phyloP scores from a whole-genome alignment of 2,888 invertebrate genomes.

The Eilema depressum region DNA sequence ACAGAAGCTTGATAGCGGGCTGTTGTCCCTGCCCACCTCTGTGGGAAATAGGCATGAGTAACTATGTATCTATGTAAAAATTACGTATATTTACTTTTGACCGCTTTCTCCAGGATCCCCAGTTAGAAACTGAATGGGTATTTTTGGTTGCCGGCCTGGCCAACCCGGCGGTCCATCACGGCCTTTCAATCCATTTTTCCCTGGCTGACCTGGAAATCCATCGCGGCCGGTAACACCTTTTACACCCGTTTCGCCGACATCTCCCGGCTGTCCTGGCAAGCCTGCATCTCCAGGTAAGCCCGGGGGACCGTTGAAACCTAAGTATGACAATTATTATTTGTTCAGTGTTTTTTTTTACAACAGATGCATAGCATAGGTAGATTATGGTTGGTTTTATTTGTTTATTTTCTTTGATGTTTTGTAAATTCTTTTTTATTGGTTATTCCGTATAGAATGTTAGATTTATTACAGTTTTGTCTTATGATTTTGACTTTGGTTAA shows the following conservation, averaged over 20 bases:
- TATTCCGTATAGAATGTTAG: too few species aligned
- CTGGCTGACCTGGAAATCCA: constrained; percentile 82
- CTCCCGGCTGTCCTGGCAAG: constrained; percentile 64
- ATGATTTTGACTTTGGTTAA: too few species aligned
- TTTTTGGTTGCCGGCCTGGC: constrained; percentile 80
- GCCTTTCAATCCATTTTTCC: constrained; percentile 82
- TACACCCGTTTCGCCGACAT: constrained; percentile 68
- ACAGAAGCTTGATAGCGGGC: too few species aligned
- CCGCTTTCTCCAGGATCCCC: constrained; percentile 85
- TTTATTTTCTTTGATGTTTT: too few species aligned
- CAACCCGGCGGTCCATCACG: constrained; percentile 83
- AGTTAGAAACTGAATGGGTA: constrained; percentile 66
- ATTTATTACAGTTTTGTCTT: too few species aligned
- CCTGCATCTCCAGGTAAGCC: constrained; percentile 78
- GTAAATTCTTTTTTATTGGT: too few species aligned
- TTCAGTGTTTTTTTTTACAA: neutral
- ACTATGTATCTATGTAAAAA: neutral
- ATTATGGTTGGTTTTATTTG: too few species aligned
- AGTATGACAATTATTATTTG: neutral
- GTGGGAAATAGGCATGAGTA: too few species aligned
- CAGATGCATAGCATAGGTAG: neutral
- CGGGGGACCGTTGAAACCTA: constrained; percentile 79
- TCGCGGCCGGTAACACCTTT: constrained; percentile 77
- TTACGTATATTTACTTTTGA: constrained; percentile 59
- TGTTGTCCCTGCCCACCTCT: too few species aligned